Conservation (phyloP, 2,113 vertebrate genomes). For the Cinclus mexicanus region DNA sequence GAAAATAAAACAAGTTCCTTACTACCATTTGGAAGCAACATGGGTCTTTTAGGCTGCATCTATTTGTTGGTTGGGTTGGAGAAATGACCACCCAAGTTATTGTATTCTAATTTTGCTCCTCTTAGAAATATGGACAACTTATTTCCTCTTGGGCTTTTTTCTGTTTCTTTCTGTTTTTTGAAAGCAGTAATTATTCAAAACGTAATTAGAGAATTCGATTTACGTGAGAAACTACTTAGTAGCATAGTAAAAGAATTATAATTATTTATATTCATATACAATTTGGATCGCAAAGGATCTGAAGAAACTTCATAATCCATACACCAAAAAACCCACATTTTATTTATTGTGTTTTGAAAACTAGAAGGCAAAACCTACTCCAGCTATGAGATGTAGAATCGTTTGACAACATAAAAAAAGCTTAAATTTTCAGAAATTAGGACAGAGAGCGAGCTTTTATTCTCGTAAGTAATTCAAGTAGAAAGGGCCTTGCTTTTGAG, state of each 20-base stretch:
- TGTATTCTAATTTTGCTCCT: background rate
- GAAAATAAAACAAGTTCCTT: background rate
- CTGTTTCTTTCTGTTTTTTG: background rate
- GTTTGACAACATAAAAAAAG: background rate
- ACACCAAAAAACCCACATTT: background rate
- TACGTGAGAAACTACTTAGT: background rate
- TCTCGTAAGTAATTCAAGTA: conserved; percentile 23
- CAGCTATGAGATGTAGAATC: accelerated
- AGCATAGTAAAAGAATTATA: background rate
- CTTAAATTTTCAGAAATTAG: conserved; percentile 10
- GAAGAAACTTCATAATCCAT: background rate
- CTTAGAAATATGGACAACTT: background rate
- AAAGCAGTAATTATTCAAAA: background rate
- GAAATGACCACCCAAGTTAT: background rate
- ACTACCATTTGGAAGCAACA: background rate
- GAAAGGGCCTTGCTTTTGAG: conserved; percentile 7
- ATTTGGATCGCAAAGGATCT: background rate
- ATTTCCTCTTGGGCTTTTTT: background rate
- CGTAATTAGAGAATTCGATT: background rate
- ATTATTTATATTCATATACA: background rate
- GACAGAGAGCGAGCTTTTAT: conserved; percentile 1
- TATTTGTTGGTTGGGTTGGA: background rate
- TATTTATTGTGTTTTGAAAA: background rate
- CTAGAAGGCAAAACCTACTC: background rate
- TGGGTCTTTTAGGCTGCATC: background rate